phyloP scores from a whole-genome alignment of 23 tunicate genomes.

The Diplosoma virens region DNA sequence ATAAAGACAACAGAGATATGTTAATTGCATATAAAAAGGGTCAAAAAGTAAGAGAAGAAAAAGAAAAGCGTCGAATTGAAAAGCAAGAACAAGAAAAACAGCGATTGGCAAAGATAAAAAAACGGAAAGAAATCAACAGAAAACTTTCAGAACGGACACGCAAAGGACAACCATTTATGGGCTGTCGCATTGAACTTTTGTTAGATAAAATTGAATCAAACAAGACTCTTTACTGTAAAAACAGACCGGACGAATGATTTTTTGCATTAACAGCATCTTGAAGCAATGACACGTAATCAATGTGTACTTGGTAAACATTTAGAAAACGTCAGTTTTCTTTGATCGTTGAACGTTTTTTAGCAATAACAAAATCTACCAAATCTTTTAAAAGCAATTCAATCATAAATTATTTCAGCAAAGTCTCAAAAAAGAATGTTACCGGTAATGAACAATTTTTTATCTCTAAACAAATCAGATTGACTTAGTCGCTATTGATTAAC shows the following conservation, averaged over 20 bases:
- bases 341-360: too few relatives aligned
- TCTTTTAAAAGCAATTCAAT: too few relatives aligned
- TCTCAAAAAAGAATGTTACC: too few relatives aligned
- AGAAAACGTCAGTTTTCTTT: too few relatives aligned
- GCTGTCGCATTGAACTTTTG: slow-evolving; percentile 51
- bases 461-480: too few relatives aligned
- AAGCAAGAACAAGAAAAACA: slow-evolving; percentile 12
- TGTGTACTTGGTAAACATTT: too few relatives aligned
- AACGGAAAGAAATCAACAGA: slow-evolving; percentile 20
- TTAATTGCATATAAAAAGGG: slow-evolving; percentile 28
- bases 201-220: slow-evolving; percentile 59
- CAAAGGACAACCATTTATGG: slow-evolving; percentile 90
- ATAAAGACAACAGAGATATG: neutral
- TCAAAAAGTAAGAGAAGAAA: slow-evolving; percentile 10
- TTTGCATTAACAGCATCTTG: neutral
- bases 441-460: too few relatives aligned
- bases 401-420: too few relatives aligned
- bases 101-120: slow-evolving; percentile 32
- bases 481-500: too few relatives aligned
- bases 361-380: too few relatives aligned
- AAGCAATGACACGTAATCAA: too few relatives aligned
- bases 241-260: neutral
- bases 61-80: slow-evolving; percentile 16
- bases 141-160: slow-evolving; percentile 51
- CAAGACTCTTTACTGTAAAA: slow-evolving; percentile 43